These are phyloP conservation scores for Drosophila kurseongensis DNA, from an alignment of 1,140 invertebrate genomes.

Conservation along the genomic window DNA sequence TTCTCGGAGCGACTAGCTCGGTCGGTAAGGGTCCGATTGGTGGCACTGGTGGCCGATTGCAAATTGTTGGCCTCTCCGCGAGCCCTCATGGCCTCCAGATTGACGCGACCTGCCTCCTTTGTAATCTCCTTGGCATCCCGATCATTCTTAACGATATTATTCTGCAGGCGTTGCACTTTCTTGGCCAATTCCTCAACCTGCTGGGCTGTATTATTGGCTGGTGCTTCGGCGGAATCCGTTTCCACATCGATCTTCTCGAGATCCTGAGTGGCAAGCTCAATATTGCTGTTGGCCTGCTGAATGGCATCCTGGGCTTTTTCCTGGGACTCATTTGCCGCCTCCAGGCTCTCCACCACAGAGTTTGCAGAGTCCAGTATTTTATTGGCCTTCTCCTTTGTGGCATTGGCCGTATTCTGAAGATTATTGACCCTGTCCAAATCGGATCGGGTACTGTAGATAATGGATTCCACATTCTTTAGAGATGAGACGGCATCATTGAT, in stretches of 20 bases:
- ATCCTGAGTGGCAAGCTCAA: slow-evolving; percentile 90
- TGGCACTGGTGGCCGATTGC: slow-evolving; percentile 83
- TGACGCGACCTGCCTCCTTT: slow-evolving; percentile 86
- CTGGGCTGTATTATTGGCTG: slow-evolving; percentile 89
- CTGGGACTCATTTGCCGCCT: slow-evolving; percentile 91
- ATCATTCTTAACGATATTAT: slow-evolving; percentile 91
- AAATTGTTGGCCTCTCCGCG: slow-evolving; percentile 71
- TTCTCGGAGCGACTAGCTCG: slow-evolving; percentile 88
- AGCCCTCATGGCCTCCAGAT: slow-evolving; percentile 85
- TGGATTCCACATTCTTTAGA: slow-evolving; percentile 95
- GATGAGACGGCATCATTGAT: slow-evolving; percentile 94
- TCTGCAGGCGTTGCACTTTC: slow-evolving; percentile 90
- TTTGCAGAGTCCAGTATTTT: slow-evolving; percentile 87
- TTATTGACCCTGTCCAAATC: slow-evolving; percentile 90
- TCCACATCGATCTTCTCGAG: slow-evolving; percentile 88
- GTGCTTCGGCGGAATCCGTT: slow-evolving; percentile 90
- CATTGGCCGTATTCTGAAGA: slow-evolving; percentile 91
- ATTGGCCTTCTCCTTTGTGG: slow-evolving; percentile 88
- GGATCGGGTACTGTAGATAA: slow-evolving; percentile 92
- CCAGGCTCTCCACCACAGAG: slow-evolving; percentile 86
- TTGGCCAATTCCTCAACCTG: slow-evolving; percentile 89
- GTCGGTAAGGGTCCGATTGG: slow-evolving; percentile 86
- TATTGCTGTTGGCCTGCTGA: slow-evolving; percentile 91
- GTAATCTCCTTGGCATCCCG: slow-evolving; percentile 86
- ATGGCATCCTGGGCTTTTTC: slow-evolving; percentile 91